Percentiles rank a stretch among this genome's conserved stretches.
These are phyloP conservation scores for Stigmatopora argus DNA, from an alignment of 2,113 vertebrate species.

Conservation along the genomic window DNA sequence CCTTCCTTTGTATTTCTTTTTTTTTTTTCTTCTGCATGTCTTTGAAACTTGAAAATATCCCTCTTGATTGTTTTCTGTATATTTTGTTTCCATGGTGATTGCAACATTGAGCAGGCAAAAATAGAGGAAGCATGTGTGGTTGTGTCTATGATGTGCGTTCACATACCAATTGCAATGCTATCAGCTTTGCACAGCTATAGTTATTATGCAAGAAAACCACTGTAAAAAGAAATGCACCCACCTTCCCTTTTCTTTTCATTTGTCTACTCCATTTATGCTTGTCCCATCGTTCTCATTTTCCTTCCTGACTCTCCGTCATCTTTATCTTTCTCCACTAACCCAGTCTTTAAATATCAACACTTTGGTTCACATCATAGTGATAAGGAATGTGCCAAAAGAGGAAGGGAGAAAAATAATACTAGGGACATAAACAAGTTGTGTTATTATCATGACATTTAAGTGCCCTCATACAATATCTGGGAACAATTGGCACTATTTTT, in stretches of 20 bases:
- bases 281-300: slow-evolving; percentile 31
- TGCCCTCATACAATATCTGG: background rate
- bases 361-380: slow-evolving; percentile 18
- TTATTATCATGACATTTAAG: background rate
- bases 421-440: background rate
- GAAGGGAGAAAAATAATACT: slow-evolving; percentile 12
- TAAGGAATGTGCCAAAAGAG: slow-evolving; percentile 13
- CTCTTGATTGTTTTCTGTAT: slow-evolving; percentile 54
- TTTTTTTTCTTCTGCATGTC: slow-evolving; percentile 53
- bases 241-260: slow-evolving; percentile 22
- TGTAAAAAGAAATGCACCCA: slow-evolving; percentile 48
- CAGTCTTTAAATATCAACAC: slow-evolving; percentile 25
- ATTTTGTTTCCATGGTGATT: slow-evolving; percentile 68
- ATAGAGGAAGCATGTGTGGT: slow-evolving; percentile 12
- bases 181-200: slow-evolving; percentile 51
- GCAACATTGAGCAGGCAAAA: slow-evolving; percentile 48
- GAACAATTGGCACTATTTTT: background rate
- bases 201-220: slow-evolving; percentile 46
- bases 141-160: slow-evolving; percentile 39
- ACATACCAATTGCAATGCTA: slow-evolving; percentile 52
- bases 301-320: slow-evolving; percentile 27
- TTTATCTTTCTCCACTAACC: slow-evolving; percentile 24
- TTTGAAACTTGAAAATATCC: slow-evolving; percentile 71
- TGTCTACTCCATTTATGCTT: slow-evolving; percentile 13
- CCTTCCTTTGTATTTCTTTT: slow-evolving; percentile 50